Evolutionary conservation across 2,888 invertebrate genomes (phyloP), one percentile per base, ranked within the genome.

Genomic region (Tricholauxania praeusta): DNA sequence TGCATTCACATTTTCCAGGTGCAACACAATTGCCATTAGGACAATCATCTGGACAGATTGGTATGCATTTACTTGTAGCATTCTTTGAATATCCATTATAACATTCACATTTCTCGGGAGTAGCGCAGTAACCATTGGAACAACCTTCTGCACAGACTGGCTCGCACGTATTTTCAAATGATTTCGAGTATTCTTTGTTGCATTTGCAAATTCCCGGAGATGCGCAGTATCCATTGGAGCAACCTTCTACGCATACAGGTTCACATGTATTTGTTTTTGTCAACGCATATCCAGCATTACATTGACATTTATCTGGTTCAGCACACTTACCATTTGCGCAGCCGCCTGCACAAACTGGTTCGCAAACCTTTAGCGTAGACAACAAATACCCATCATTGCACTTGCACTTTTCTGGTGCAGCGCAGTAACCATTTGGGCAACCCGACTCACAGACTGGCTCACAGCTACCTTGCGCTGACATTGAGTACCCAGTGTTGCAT

Each of bases 351-450:
- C 79, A 80, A 10, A 75, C 1, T 8, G 75, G 74, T 1, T 19
- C 17, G 12, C 72, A 78, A 17, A n/a, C 28, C 14, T 48, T 57
- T 12, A 47, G 76, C 1, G 49, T 15, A 28, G 55, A 39, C 71
- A 72, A 76, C 6, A 62, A 73, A 84, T 88, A 93, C 0, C 93
- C 93, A 1, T 88, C 85, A 75, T 91, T 90, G 77, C 94, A 94
- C 4, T 28, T 3, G 28, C 83, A 83, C 3, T 47, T 22, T 19
- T 72, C 78, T 0, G 82, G 82, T 0, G 80, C 82, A 3, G 81
- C 77, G 70, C 89, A 89, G 17, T 75, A 79, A 6, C 88, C 88
- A 77, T 87, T 78, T 74, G 69, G 48, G 74, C 84, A 86, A 0
- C 76, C 75, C 0, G 70, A 62, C 12, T 77, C 60, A 64, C 84